phyloP scores from a whole-genome alignment of 2,113 vertebrate species.

The Cochlearius cochlearius region DNA sequence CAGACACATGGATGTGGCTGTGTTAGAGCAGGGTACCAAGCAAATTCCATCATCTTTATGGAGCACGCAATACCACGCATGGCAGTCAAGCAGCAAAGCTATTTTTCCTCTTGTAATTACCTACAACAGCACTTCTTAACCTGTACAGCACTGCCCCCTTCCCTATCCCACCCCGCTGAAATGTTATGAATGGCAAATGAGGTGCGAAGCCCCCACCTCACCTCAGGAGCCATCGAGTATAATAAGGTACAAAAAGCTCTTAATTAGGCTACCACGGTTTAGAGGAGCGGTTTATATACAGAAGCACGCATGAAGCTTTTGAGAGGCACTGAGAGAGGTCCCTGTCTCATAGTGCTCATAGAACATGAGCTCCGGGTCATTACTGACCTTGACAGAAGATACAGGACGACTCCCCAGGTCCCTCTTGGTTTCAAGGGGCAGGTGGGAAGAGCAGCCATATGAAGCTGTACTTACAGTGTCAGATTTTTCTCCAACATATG shows the following conservation, averaged over 20 bases:
- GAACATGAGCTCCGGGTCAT: neutral
- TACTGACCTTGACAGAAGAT: neutral
- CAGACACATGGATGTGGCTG: rapidly evolving
- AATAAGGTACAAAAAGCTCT: neutral
- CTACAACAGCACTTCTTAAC: neutral
- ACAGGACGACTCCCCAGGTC: neutral
- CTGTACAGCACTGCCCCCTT: neutral
- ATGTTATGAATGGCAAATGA: neutral
- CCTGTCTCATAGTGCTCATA: neutral
- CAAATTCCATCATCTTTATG: neutral
- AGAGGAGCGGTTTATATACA: neutral
- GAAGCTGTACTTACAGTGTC: neutral
- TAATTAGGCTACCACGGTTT: neutral
- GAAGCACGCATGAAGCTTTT: neutral
- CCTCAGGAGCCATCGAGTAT: neutral
- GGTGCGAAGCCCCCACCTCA: neutral
- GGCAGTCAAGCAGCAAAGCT: neutral
- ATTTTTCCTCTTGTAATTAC: neutral
- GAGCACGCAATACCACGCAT: neutral
- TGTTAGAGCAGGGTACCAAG: neutral
- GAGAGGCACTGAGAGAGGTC: neutral
- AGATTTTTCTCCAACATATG: neutral
- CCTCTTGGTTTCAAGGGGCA: neutral
- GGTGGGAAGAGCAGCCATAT: neutral
- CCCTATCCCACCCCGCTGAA: neutral